Conservation (phyloP, 2,113 vertebrate species). For the Antechinus stuartii region DNA sequence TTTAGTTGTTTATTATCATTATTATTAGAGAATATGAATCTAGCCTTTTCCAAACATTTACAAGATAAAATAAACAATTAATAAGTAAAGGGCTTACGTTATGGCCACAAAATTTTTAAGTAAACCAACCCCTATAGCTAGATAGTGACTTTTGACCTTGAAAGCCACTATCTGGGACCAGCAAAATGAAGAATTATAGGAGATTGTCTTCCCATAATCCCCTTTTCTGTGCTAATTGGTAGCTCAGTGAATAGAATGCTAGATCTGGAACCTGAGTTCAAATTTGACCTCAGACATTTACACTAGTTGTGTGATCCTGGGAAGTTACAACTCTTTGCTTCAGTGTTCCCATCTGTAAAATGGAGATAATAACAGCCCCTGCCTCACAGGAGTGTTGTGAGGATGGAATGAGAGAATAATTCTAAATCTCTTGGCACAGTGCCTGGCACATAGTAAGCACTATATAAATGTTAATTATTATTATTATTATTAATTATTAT, state of each 20-base stretch:
- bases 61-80: too few species aligned
- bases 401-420: neutral
- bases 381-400: neutral
- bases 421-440: neutral
- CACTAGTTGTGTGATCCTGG: neutral
- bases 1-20: too few species aligned
- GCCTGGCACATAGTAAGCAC: neutral
- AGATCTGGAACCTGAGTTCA: neutral
- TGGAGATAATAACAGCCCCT: neutral
- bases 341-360: neutral
- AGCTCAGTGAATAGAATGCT: neutral
- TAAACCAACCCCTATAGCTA: neutral
- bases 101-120: neutral
- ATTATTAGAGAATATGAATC: too few species aligned
- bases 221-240: neutral
- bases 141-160: neutral
- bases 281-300: neutral
- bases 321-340: neutral
- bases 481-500: neutral
- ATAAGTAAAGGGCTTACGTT: neutral
- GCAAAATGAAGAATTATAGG: neutral
- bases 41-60: too few species aligned
- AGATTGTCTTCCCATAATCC: neutral
- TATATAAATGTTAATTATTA: neutral
- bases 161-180: neutral